A percentile compares a stretch with the other conserved stretches of the same genome.
These are phyloP conservation scores for Hylaea fasciaria DNA, from an alignment of 2,888 invertebrate genomes.

Conservation along the genomic window DNA sequence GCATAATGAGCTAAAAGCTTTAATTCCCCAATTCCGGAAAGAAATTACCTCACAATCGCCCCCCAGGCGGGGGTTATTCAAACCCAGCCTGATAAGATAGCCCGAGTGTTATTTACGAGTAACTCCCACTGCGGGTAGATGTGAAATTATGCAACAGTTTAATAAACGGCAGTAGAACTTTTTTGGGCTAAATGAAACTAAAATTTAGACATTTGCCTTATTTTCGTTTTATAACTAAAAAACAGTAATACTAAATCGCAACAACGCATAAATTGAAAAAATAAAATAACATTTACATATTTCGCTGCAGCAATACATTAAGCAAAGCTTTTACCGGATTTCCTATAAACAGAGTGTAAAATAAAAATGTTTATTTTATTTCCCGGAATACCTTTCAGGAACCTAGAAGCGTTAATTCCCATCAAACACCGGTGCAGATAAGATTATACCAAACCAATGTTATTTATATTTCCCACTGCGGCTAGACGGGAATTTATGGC, in stretches of 20 bases:
- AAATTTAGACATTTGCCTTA: too few species aligned
- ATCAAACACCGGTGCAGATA: conserved; percentile 28
- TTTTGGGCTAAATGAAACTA: too few species aligned
- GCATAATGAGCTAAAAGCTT: conserved; percentile 3
- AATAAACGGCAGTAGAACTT: conserved; percentile 6
- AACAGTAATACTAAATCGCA: too few species aligned
- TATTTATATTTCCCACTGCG: conserved; percentile 38
- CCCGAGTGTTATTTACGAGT: conserved; percentile 35
- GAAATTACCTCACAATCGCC: conserved; percentile 28
- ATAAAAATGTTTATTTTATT: too few species aligned
- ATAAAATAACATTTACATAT: too few species aligned
- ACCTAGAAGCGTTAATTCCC: too few species aligned
- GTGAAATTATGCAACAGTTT: conserved; percentile 17
- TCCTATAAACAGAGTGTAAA: too few species aligned
- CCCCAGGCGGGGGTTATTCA: conserved; percentile 27
- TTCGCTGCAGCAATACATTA: too few species aligned
- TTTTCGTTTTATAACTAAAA: too few species aligned
- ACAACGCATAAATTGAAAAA: too few species aligned
- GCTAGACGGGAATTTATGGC: conserved; percentile 22
- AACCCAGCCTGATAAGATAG: neutral
- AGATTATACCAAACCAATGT: conserved; percentile 33
- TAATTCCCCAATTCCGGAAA: conserved; percentile 18
- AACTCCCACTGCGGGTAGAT: conserved; percentile 29
- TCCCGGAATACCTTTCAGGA: too few species aligned
- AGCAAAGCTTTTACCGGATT: too few species aligned